Evolutionary conservation across 1,140 invertebrate species (phyloP).

Genomic region (Chymomyza costata): DNA sequence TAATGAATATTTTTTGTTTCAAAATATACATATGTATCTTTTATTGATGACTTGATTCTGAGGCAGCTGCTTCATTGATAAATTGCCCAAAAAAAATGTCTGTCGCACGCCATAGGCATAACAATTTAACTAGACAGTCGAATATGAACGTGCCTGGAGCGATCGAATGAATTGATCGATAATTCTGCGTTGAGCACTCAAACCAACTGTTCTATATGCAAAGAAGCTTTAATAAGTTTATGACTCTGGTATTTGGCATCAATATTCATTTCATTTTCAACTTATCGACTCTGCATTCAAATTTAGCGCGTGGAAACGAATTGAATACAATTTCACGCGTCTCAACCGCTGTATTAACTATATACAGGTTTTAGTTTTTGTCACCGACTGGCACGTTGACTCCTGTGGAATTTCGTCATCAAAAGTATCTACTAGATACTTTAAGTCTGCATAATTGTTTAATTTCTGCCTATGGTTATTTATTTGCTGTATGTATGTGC

Average conservation of each 20-base stretch:
- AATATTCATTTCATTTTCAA: slow-evolving; percentile 58
- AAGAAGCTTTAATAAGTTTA: slow-evolving; percentile 28
- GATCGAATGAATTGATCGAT: neutral
- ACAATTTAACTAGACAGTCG: slow-evolving; percentile 23
- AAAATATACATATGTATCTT: too few relatives aligned
- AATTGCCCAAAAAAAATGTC: too few relatives aligned
- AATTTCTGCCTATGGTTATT: slow-evolving; percentile 10
- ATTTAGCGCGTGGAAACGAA: slow-evolving; percentile 42
- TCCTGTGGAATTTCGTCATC: slow-evolving; percentile 14
- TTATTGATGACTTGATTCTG: too few relatives aligned
- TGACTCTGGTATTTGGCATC: slow-evolving; percentile 44
- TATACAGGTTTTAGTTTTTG: too few relatives aligned
- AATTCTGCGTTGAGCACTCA: too few relatives aligned
- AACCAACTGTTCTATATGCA: slow-evolving; percentile 30
- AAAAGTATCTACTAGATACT: too few relatives aligned
- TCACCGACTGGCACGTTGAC: slow-evolving; percentile 10
- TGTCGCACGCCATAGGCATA: slow-evolving; percentile 39
- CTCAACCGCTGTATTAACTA: too few relatives aligned
- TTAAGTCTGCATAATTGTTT: slow-evolving; percentile 3
- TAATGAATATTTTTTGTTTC: too few relatives aligned
- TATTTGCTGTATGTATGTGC: slow-evolving; percentile 4
- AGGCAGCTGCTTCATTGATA: too few relatives aligned
- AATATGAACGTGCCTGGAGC: slow-evolving; percentile 61
- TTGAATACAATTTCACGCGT: slow-evolving; percentile 10
- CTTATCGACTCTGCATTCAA: slow-evolving; percentile 34